Conservation (phyloP, 2,888 invertebrate species). For the Arctia plantaginis region DNA sequence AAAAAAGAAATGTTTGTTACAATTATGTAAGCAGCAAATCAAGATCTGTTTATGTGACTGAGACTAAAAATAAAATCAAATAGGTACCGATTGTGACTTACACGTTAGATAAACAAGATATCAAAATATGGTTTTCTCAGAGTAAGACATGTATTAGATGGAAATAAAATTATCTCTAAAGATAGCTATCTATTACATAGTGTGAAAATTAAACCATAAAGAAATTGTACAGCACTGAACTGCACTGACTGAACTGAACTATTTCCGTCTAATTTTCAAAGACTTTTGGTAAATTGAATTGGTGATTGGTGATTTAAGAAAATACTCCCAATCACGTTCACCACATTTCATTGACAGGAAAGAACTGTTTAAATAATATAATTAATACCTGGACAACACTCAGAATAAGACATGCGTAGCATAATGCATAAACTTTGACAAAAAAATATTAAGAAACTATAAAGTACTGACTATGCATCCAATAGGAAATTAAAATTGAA, state of each 20-base stretch:
- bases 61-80: neutral
- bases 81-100: neutral
- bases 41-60: neutral
- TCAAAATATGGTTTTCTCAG: neutral
- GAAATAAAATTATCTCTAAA: neutral
- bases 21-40: neutral
- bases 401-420: neutral
- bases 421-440: conserved; percentile 19
- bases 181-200: neutral
- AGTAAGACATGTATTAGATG: neutral
- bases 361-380: conserved; percentile 18
- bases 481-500: conserved; percentile 4
- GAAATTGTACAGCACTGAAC: neutral
- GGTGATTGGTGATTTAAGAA: too few relatives aligned
- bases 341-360: conserved; percentile 19
- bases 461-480: conserved; percentile 1
- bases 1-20: neutral
- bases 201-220: neutral
- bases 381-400: conserved; percentile 8
- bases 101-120: neutral
- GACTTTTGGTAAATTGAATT: too few relatives aligned
- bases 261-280: neutral
- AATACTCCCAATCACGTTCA: conserved; percentile 16
- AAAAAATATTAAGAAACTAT: conserved; percentile 10
- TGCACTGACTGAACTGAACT: too few relatives aligned